Conservation (phyloP, 2,888 invertebrate species). For the Rhodophaea formosa region DNA sequence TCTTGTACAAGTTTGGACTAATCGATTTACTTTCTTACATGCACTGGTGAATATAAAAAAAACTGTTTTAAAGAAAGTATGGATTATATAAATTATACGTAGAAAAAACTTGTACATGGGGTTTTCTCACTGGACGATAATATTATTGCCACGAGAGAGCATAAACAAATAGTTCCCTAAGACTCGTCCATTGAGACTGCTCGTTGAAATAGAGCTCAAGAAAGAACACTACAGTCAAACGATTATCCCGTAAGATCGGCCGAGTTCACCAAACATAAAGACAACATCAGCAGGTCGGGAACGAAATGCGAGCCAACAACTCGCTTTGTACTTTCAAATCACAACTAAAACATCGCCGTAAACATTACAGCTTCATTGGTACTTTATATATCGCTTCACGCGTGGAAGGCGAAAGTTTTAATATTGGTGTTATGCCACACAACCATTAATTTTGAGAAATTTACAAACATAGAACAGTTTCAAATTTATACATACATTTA, state of each 20-base stretch:
- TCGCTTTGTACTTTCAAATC: slow-evolving; percentile 73
- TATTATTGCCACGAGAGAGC: background rate
- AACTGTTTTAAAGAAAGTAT: background rate
- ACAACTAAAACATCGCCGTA: slow-evolving; percentile 56
- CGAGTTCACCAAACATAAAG: background rate
- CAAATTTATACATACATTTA: slow-evolving; percentile 4
- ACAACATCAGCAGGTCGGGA: background rate
- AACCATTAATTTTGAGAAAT: slow-evolving; percentile 31
- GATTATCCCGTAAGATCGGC: background rate
- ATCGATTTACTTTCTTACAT: background rate
- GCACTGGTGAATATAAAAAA: background rate
- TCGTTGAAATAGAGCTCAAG: background rate
- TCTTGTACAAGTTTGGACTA: background rate
- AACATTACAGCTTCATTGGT: slow-evolving; percentile 29
- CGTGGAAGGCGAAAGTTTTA: slow-evolving; percentile 13
- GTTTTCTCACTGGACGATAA: background rate
- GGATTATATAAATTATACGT: background rate
- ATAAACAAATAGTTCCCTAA: background rate
- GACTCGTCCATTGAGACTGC: too few relatives aligned
- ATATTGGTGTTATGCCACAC: slow-evolving; percentile 35
- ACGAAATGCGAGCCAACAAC: slow-evolving; percentile 47
- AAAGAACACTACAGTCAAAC: background rate
- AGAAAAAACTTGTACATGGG: background rate
- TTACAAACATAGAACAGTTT: slow-evolving; percentile 4
- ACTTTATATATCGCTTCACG: slow-evolving; percentile 16